Conservation (phyloP, 2,888 invertebrate species). For the Coelogynopora nodosa region DNA sequence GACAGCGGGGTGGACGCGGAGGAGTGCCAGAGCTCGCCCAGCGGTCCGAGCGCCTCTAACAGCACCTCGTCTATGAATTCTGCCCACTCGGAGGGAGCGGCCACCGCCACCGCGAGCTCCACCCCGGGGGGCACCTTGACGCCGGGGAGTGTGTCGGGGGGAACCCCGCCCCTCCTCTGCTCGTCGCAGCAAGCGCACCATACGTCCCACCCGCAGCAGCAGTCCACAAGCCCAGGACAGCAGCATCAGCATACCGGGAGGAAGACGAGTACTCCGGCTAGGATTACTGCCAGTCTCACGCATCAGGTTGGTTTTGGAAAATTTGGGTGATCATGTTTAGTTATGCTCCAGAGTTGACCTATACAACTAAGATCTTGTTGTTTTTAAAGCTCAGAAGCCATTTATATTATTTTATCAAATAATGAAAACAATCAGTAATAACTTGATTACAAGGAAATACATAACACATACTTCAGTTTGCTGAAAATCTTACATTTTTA, state of each 20-base stretch:
- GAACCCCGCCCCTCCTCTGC: not conserved
- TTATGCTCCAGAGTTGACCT: too few relatives aligned
- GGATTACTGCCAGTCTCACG: not conserved
- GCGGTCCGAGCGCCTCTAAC: constrained; percentile 11
- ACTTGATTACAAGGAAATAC: too few relatives aligned
- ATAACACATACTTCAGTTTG: too few relatives aligned
- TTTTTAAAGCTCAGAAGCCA: too few relatives aligned
- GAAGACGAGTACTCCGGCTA: not conserved
- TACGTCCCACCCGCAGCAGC: too few relatives aligned
- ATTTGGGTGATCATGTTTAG: too few relatives aligned
- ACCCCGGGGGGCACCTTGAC: not conserved
- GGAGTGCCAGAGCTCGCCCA: constrained; percentile 2
- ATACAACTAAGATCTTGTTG: too few relatives aligned
- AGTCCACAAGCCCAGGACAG: not conserved
- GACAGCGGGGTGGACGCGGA: constrained; percentile 64
- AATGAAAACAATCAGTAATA: too few relatives aligned
- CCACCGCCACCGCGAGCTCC: not conserved
- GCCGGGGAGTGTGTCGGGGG: not conserved
- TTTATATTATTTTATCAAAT: too few relatives aligned
- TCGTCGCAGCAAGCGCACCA: not conserved
- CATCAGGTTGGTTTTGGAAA: too few relatives aligned
- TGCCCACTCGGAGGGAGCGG: not conserved
- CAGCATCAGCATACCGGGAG: too few relatives aligned
- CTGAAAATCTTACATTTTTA: too few relatives aligned
- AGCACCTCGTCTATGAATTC: constrained; percentile 33